Percentiles rank a stretch among this genome's conserved stretches.
Evolutionary conservation across 2,888 invertebrate genomes (phyloP).

Genomic region (Dasysyrphus albostriatus): DNA sequence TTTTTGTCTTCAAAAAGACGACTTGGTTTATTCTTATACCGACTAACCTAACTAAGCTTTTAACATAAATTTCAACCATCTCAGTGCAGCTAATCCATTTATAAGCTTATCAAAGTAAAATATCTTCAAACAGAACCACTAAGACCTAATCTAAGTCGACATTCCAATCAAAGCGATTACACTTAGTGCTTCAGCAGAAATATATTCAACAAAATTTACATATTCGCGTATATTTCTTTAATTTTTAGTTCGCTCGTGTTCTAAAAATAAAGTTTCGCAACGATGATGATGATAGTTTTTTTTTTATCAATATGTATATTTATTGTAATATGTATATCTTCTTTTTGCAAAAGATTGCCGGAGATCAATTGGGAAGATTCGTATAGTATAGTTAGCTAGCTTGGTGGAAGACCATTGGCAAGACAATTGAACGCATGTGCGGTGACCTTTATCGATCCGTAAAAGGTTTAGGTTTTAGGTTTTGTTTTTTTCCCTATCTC

Average conservation of each 20-base stretch:
- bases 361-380: conserved; percentile 57
- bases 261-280: conserved; percentile 54
- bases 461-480: conserved; percentile 51
- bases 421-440: conserved; percentile 65
- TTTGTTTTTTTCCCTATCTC: not conserved
- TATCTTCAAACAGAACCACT: conserved; percentile 33
- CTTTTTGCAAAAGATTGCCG: conserved; percentile 27
- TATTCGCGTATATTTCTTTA: conserved; percentile 63
- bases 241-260: conserved; percentile 36
- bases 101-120: conserved; percentile 12
- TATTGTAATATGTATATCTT: conserved; percentile 16
- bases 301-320: conserved; percentile 36
- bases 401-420: conserved; percentile 17
- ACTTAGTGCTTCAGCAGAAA: conserved; percentile 17
- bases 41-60: conserved; percentile 2
- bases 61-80: conserved; percentile 27
- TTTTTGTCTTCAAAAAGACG: not conserved
- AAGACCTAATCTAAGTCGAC: conserved; percentile 42
- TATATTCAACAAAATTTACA: conserved; percentile 43
- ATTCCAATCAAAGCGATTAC: conserved; percentile 47
- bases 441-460: conserved; percentile 72
- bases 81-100: not conserved
- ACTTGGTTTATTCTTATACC: no score
- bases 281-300: not conserved
- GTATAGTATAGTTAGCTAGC: not conserved